phyloP scores from a whole-genome alignment of 2,797 vertebrate species.

The Pipistrellus pygmaeus region DNA sequence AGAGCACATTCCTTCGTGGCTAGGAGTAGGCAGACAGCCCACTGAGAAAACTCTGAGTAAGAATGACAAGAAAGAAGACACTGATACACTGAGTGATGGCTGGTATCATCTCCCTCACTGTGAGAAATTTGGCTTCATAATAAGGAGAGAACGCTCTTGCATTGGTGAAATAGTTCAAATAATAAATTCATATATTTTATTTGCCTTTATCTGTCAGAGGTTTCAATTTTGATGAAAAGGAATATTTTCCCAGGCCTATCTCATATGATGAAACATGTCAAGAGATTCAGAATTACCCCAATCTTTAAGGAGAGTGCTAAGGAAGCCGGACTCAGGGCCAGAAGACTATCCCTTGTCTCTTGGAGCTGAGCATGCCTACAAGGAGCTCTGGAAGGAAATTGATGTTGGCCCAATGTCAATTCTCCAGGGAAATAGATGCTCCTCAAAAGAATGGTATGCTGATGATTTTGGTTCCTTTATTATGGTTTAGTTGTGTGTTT shows the following conservation, averaged over 20 bases:
- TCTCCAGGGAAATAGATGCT: background rate
- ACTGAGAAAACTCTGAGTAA: conserved; percentile 20
- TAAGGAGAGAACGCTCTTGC: conserved; percentile 20
- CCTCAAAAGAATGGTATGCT: background rate
- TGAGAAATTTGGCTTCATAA: conserved; percentile 46
- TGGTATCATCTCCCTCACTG: background rate
- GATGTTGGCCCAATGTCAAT: background rate
- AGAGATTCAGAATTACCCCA: conserved; percentile 1
- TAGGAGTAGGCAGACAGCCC: conserved; percentile 42
- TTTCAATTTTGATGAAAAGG: conserved; percentile 39
- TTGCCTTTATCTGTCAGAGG: conserved; percentile 42
- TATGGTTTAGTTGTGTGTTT: background rate
- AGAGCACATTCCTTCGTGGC: conserved; percentile 4
- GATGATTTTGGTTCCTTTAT: background rate
- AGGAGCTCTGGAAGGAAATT: accelerated
- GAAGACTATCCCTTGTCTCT: background rate
- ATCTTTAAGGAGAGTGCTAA: background rate
- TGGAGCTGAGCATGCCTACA: background rate
- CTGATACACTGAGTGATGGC: background rate
- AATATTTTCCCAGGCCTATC: background rate
- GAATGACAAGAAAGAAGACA: conserved; percentile 59
- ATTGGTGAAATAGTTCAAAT: conserved; percentile 43
- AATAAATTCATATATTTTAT: conserved; percentile 43
- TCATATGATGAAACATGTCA: conserved; percentile 8
- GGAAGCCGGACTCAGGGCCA: background rate